Conservation (phyloP, 1,140 invertebrate genomes). For the Zaprionus camerounensis region DNA sequence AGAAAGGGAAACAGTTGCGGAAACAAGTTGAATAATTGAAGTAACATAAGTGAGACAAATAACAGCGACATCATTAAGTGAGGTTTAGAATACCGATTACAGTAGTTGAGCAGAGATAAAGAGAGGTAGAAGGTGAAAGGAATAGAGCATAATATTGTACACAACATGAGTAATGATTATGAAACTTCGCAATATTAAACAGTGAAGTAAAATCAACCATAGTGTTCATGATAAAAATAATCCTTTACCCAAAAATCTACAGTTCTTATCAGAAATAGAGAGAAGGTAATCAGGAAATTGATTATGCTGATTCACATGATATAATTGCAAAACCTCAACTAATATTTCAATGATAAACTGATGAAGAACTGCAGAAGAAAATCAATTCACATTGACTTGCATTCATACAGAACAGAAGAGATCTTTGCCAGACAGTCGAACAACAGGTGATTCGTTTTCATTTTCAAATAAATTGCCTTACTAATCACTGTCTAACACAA, state of each 20-base stretch:
- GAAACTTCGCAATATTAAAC: not conserved
- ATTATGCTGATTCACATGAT: too few species aligned
- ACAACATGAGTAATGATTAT: not conserved
- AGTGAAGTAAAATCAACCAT: not conserved
- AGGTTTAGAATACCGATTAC: not conserved
- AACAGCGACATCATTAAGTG: conserved; percentile 12
- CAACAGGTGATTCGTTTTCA: conserved; percentile 1
- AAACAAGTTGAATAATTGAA: not conserved
- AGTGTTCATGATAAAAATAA: fast-evolving
- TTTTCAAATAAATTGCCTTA: not conserved
- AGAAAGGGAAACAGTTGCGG: conserved; percentile 20
- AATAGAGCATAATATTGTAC: too few species aligned
- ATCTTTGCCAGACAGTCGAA: not conserved
- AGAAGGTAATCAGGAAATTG: too few species aligned
- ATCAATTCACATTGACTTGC: too few species aligned
- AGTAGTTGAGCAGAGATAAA: not conserved
- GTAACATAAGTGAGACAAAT: conserved; percentile 19
- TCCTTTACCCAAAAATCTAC: too few species aligned
- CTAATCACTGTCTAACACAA: conserved; percentile 17
- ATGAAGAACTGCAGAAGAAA: too few species aligned
- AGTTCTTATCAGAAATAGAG: too few species aligned
- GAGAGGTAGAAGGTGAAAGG: not conserved
- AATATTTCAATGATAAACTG: too few species aligned
- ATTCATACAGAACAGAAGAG: too few species aligned
- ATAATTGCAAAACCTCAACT: too few species aligned